phyloP scores from a whole-genome alignment of 1,140 invertebrate genomes.

The Holcopasites calliopsidis region DNA sequence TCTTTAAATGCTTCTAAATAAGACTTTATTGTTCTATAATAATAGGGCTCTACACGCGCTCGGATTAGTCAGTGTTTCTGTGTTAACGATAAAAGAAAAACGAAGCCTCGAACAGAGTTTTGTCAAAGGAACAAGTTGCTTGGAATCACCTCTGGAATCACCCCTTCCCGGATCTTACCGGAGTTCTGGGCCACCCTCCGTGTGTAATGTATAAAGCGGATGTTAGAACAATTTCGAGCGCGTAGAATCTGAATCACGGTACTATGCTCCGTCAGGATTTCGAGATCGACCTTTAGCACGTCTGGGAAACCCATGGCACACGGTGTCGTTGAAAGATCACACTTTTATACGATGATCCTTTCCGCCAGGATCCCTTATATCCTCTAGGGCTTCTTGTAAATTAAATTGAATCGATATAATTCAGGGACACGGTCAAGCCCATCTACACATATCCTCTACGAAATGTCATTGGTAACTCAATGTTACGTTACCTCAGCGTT shows the following conservation, averaged over 20 bases:
- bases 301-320: slow-evolving; percentile 9
- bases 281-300: slow-evolving; percentile 34
- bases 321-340: background rate
- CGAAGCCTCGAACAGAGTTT: no score
- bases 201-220: no score
- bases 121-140: no score
- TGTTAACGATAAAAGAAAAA: no score
- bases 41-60: no score
- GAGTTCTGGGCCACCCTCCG: no score
- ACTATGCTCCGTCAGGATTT: slow-evolving; percentile 19
- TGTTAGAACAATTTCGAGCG: no score
- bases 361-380: slow-evolving; percentile 26
- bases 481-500: background rate
- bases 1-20: no score
- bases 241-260: slow-evolving; percentile 43
- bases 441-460: background rate
- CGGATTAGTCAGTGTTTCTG: no score
- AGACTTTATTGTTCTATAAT: no score
- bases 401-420: slow-evolving; percentile 61
- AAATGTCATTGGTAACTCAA: slow-evolving; percentile 3
- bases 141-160: no score
- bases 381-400: slow-evolving; percentile 51
- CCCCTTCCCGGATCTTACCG: no score
- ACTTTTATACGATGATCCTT: slow-evolving; percentile 28
- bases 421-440: slow-evolving; percentile 21